phyloP scores from a whole-genome alignment of 2,113 vertebrate genomes.

The Hyperopisus bebe region DNA sequence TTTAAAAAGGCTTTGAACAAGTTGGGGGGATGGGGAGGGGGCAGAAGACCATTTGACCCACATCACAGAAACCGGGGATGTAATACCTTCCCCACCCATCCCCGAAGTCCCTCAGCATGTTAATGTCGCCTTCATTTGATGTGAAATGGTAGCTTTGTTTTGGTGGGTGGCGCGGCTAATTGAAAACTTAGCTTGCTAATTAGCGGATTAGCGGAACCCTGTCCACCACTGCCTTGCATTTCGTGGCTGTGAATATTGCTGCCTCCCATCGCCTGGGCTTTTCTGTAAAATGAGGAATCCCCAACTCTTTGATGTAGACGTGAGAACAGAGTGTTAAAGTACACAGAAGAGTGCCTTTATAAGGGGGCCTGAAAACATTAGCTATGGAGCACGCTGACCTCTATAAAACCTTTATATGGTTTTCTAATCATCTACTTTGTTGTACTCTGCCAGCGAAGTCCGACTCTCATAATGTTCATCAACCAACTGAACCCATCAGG shows the following conservation, averaged over 20 bases:
- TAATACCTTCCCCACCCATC: neutral
- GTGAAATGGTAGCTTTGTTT: neutral
- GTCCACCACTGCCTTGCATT: neutral
- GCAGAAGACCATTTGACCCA: neutral
- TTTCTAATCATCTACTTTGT: neutral
- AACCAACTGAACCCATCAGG: neutral
- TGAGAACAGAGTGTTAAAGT: neutral
- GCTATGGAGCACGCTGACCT: neutral
- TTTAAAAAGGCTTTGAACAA: conserved; percentile 1
- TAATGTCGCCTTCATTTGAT: neutral
- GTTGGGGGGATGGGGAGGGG: neutral
- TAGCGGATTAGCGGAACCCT: neutral
- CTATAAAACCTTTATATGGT: neutral
- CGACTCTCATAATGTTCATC: neutral
- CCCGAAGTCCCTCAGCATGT: neutral
- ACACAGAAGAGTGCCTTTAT: neutral
- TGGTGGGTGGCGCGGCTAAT: neutral
- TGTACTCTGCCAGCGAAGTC: neutral
- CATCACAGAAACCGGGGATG: neutral
- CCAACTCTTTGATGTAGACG: neutral
- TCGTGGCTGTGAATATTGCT: neutral
- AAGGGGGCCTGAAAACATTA: neutral
- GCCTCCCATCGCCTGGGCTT: neutral
- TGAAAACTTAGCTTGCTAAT: neutral
- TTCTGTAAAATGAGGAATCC: neutral